phyloP scores from a whole-genome alignment of 2,113 vertebrate genomes.

The Beaufortia kweichowensis region DNA sequence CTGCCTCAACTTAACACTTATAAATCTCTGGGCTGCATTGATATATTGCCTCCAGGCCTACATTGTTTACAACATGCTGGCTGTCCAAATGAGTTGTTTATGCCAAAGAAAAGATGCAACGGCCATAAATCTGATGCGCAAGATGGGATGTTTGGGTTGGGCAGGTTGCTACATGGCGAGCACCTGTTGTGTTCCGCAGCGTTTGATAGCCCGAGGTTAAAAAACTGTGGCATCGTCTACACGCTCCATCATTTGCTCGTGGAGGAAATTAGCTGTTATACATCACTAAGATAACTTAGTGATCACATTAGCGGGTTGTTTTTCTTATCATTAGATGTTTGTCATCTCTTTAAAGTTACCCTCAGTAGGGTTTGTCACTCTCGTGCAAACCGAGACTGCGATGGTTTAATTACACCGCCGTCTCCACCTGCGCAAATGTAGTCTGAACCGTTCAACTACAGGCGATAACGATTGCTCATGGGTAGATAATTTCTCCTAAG shows the following conservation, averaged over 20 bases:
- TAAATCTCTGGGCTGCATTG: slow-evolving; percentile 20
- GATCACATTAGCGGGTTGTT: slow-evolving; percentile 28
- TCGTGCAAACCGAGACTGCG: slow-evolving; percentile 61
- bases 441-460: slow-evolving; percentile 39
- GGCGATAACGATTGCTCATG: slow-evolving; percentile 61
- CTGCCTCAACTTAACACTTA: slow-evolving; percentile 14
- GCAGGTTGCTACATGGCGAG: slow-evolving; percentile 20
- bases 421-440: slow-evolving; percentile 63
- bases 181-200: slow-evolving; percentile 16
- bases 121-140: slow-evolving; percentile 34
- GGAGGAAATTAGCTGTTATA: slow-evolving; percentile 25
- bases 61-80: slow-evolving; percentile 36
- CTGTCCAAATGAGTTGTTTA: slow-evolving; percentile 46
- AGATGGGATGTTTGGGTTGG: slow-evolving; percentile 33
- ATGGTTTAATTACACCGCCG: slow-evolving; percentile 61
- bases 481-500: slow-evolving; percentile 57
- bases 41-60: slow-evolving; percentile 35
- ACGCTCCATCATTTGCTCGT: background rate
- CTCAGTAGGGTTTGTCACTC: slow-evolving; percentile 57
- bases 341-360: slow-evolving; percentile 47
- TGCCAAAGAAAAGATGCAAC: slow-evolving; percentile 40
- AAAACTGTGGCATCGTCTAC: background rate
- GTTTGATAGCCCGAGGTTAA: slow-evolving; percentile 20
- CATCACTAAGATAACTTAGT: slow-evolving; percentile 7
- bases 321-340: slow-evolving; percentile 31